Evolutionary conservation across 2,797 vertebrate species (phyloP), one percentile per base, ranked within the genome.

Genomic region (Halcyon badia): DNA sequence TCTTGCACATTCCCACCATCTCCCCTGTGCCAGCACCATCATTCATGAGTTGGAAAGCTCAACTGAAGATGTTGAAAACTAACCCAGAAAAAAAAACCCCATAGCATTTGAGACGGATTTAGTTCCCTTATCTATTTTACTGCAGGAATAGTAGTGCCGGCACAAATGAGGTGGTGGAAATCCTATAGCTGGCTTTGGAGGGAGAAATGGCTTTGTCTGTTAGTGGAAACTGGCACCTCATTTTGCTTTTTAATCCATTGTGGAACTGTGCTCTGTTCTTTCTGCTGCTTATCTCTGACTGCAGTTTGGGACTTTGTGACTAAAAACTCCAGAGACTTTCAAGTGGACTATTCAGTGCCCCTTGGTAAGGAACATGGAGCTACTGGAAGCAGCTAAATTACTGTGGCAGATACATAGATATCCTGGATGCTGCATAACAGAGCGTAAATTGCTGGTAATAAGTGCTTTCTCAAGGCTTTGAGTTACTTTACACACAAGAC

Each of bases 211-310:
- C 92, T 95, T 93, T 93, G 85, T 94, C 78, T 95, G 70, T 66
- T 90, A 76, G 88, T 72, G 81, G 78, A 90, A 96, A 66, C 86
- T 95, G 94, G 86, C 94, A 82, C 83, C 81, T 95, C 83, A 11
- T 83, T 92, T 93, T 70, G 81, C 89, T 90, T 96, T 97, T 95
- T 78, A 95, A 94, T 91, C 93, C 73, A 79, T 73, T 94, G 87
- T 93, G 65, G 70, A 91, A 28, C 64, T 90, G 78, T 75, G 33
- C 94, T 96, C 89, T 82, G 85, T 97, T 97, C 93, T 78, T 96
- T 93, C 89, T 93, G 77, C 87, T 91, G 92, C 94, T 95, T 95
- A 95, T 96, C 94, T 96, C 80, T 94, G 89, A 58, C 85, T 94
- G 77, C 87, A 86, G 83, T 93, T 95, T 95, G 90, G 85, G 91